These are phyloP conservation scores for Lytechinus pictus DNA, from an alignment of 35 echinoderm and acorn worm species.

Conservation along the genomic window DNA sequence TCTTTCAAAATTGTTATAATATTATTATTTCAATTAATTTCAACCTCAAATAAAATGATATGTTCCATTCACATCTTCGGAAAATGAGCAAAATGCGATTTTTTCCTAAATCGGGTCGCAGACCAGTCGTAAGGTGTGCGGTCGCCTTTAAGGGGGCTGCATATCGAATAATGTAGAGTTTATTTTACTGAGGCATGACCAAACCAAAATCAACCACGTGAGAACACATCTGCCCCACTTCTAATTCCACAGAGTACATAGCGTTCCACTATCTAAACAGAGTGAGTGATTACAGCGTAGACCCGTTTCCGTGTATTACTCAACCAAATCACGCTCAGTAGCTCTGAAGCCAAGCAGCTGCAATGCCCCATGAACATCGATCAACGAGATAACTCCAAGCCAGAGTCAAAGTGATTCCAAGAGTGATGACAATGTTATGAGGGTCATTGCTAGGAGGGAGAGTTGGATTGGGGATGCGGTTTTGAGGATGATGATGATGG, in stretches of 20 bases:
- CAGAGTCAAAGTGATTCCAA: neutral
- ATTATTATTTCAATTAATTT: too few species aligned
- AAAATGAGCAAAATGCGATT: too few species aligned
- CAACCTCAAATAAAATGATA: too few species aligned
- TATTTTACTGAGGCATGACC: neutral
- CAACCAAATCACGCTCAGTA: neutral
- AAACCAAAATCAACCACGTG: neutral
- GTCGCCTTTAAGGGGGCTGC: too few species aligned
- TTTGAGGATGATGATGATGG: neutral
- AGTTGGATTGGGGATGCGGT: neutral
- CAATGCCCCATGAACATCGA: neutral
- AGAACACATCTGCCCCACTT: neutral
- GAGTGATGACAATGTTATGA: neutral
- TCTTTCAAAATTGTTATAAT: too few species aligned
- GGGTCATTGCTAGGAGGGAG: neutral
- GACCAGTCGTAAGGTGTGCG: too few species aligned
- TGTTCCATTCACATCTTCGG: too few species aligned
- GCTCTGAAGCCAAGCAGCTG: neutral
- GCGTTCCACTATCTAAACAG: slow-evolving; percentile 6
- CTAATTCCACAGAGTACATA: neutral
- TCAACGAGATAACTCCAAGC: neutral
- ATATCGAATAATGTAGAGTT: too few species aligned
- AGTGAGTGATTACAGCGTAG: neutral
- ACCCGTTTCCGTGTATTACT: neutral
- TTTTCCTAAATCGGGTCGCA: too few species aligned